Conservation (phyloP, 2,888 invertebrate species). For the Lasioglossum villosulum region DNA sequence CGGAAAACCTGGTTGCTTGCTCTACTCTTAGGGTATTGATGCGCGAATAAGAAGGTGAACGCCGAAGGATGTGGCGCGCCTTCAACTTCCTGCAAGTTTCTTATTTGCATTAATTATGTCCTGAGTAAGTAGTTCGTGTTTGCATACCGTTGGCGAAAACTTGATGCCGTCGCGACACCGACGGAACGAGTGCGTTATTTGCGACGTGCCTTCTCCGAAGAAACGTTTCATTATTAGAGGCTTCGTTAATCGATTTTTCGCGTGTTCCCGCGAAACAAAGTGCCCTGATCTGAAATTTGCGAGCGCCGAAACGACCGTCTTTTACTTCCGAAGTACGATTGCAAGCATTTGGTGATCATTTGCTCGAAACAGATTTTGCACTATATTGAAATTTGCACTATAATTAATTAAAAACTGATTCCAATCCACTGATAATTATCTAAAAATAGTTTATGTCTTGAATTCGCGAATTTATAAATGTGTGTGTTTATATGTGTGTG, state of each 20-base stretch:
- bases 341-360: no score
- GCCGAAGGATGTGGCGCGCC: slow-evolving; percentile 5
- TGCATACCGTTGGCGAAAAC: neutral
- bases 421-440: no score
- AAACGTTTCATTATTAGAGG: neutral
- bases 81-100: slow-evolving; percentile 45
- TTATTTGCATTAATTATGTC: slow-evolving; percentile 67
- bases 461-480: no score
- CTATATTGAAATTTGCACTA: no score
- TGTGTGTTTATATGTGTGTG: no score
- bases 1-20: slow-evolving; percentile 6
- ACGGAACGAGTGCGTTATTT: slow-evolving; percentile 8
- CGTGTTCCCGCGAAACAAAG: neutral
- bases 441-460: no score
- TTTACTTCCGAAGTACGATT: no score
- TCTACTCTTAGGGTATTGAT: neutral
- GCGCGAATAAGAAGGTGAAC: neutral
- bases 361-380: no score
- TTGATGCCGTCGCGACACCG: neutral
- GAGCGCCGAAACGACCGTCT: neutral
- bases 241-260: neutral
- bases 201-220: neutral
- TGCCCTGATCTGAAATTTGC: neutral
- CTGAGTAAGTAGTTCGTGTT: slow-evolving; percentile 45
- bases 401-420: no score